These are phyloP conservation scores for Hyla sarda DNA, from an alignment of 2,113 vertebrate species.

Conservation along the genomic window DNA sequence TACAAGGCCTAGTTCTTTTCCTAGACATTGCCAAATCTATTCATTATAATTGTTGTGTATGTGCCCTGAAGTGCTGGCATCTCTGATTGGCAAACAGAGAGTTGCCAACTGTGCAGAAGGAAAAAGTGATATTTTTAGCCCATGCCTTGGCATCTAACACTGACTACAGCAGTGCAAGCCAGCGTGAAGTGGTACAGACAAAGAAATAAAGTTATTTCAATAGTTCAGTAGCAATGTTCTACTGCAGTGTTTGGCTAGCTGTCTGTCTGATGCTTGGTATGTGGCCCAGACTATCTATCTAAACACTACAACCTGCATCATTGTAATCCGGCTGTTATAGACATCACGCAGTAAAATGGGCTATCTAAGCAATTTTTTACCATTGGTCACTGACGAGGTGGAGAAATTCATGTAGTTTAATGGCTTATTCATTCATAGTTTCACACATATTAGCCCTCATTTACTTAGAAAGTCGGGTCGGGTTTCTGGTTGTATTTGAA, in stretches of 20 bases:
- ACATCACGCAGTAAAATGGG: neutral
- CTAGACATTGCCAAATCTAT: constrained; percentile 24
- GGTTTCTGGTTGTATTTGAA: no score
- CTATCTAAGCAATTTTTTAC: neutral
- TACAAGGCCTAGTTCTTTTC: constrained; percentile 19
- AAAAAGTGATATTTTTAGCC: constrained; percentile 55
- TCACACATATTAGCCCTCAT: no score
- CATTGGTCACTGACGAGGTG: neutral
- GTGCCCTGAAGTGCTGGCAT: constrained; percentile 49
- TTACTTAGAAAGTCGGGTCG: no score
- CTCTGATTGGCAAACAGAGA: constrained; percentile 46
- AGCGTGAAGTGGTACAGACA: constrained; percentile 57
- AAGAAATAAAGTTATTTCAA: constrained; percentile 40
- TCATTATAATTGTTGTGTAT: constrained; percentile 28
- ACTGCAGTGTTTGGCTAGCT: constrained; percentile 15
- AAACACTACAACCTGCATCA: constrained; percentile 30
- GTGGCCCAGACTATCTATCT: constrained; percentile 42
- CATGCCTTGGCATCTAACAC: constrained; percentile 41
- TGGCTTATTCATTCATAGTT: no score
- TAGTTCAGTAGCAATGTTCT: neutral
- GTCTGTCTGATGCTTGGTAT: constrained; percentile 27
- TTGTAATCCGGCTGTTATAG: neutral
- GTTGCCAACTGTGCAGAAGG: constrained; percentile 54
- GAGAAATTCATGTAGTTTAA: neutral
- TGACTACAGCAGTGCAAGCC: constrained; percentile 36